phyloP scores from a whole-genome alignment of 2,888 invertebrate species.

The Tetrapedia diversipes region DNA sequence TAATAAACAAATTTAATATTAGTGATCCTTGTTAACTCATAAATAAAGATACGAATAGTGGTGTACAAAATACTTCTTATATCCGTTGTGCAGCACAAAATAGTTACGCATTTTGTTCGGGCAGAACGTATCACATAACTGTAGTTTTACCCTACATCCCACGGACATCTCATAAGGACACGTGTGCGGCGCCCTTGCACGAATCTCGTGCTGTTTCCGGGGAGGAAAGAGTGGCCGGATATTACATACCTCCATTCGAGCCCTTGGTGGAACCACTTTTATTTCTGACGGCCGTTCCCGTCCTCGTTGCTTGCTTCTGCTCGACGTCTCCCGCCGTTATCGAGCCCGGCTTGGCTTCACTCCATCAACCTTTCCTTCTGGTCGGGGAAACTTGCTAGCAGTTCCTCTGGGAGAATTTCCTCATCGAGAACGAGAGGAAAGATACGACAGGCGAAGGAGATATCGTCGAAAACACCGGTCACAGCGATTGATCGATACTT shows the following conservation, averaged over 20 bases:
- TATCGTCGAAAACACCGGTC: conserved; percentile 17
- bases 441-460: not conserved
- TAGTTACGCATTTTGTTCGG: too few relatives aligned
- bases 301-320: conserved; percentile 46
- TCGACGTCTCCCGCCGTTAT: conserved; percentile 16
- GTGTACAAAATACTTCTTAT: too few relatives aligned
- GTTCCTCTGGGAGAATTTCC: conserved; percentile 36
- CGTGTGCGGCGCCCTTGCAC: conserved; percentile 37
- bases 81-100: too few relatives aligned
- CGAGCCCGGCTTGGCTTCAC: conserved; percentile 48
- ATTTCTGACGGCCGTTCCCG: conserved; percentile 71
- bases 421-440: not conserved
- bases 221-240: conserved; percentile 62
- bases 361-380: conserved; percentile 52
- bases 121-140: too few relatives aligned
- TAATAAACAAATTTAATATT: too few relatives aligned
- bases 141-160: too few relatives aligned
- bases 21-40: too few relatives aligned
- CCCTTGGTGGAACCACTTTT: conserved; percentile 70
- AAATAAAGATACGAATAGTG: too few relatives aligned
- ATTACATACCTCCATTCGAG: conserved; percentile 71
- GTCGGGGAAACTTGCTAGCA: not conserved
- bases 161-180: conserved; percentile 32
- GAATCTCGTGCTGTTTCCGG: conserved; percentile 34
- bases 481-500: conserved; percentile 21